A percentile compares a stretch with the other conserved stretches of the same genome.
Conservation (phyloP, 2,797 vertebrate species). For the Rhinella marina region DNA sequence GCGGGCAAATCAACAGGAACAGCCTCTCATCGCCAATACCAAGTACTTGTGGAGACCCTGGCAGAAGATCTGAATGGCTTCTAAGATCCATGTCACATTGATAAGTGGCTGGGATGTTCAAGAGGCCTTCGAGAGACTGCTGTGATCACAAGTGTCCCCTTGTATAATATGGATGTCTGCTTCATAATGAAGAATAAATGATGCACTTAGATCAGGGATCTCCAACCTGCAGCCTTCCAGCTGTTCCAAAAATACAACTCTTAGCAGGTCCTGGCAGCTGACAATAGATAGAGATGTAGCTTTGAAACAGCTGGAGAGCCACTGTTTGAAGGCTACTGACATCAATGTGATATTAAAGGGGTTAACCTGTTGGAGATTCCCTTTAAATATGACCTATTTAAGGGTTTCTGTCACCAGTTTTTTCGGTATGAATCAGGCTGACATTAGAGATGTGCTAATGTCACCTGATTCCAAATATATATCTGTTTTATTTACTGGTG, state of each 20-base stretch:
- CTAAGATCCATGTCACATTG: neutral
- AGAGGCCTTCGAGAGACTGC: too few species aligned
- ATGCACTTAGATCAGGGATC: neutral
- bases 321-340: neutral
- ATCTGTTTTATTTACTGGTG: too few species aligned
- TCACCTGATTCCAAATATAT: too few species aligned
- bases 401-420: too few species aligned
- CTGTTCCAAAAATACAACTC: too few species aligned
- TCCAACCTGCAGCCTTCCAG: neutral
- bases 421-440: too few species aligned
- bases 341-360: neutral
- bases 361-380: neutral
- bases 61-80: conserved; percentile 68
- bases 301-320: neutral
- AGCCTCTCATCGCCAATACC: conserved; percentile 63
- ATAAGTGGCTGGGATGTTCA: neutral
- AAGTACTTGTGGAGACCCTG: conserved; percentile 83
- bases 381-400: neutral
- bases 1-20: conserved; percentile 55
- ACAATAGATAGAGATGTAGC: neutral
- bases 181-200: conserved; percentile 71
- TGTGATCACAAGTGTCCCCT: neutral
- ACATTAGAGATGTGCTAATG: too few species aligned
- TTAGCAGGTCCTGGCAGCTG: too few species aligned
- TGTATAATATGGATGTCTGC: conserved; percentile 63